A percentile compares a stretch with the other conserved stretches of the same genome.
Conservation (phyloP, 2,113 vertebrate species). For the Oplegnathus fasciatus region DNA sequence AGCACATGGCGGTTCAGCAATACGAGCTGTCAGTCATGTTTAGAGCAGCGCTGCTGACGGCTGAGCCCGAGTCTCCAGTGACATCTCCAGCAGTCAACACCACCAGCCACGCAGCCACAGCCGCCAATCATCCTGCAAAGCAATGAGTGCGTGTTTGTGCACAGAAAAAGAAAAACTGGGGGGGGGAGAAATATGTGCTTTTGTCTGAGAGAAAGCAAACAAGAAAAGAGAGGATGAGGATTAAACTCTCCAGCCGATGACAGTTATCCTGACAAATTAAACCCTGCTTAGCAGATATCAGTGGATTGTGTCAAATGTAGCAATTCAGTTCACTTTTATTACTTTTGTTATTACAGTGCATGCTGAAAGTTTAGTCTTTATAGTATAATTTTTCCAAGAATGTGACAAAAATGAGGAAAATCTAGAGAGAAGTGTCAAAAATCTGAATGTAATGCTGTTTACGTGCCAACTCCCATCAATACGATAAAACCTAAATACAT, state of each 20-base stretch:
- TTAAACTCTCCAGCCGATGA: conserved; percentile 29
- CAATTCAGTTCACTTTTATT: not conserved
- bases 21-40: conserved; percentile 55
- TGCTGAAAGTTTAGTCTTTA: conserved; percentile 14
- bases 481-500: not conserved
- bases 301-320: conserved; percentile 23
- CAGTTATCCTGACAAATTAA: conserved; percentile 52
- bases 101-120: conserved; percentile 41
- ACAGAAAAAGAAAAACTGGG: not conserved
- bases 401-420: not conserved
- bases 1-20: conserved; percentile 40
- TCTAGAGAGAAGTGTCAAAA: not conserved
- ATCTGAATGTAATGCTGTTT: conserved; percentile 1
- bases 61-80: conserved; percentile 57
- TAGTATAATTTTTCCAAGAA: not conserved
- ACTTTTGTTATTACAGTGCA: too few species aligned
- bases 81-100: conserved; percentile 64
- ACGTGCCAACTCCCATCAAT: not conserved
- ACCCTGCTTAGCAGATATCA: conserved; percentile 19
- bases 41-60: conserved; percentile 37
- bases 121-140: conserved; percentile 43
- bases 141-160: not conserved
- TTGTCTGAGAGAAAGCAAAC: conserved; percentile 28
- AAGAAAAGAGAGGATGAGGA: conserved; percentile 8
- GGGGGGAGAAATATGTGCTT: not conserved